phyloP scores from a whole-genome alignment of 2,113 vertebrate species.

The Thoracochromis brauschi region DNA sequence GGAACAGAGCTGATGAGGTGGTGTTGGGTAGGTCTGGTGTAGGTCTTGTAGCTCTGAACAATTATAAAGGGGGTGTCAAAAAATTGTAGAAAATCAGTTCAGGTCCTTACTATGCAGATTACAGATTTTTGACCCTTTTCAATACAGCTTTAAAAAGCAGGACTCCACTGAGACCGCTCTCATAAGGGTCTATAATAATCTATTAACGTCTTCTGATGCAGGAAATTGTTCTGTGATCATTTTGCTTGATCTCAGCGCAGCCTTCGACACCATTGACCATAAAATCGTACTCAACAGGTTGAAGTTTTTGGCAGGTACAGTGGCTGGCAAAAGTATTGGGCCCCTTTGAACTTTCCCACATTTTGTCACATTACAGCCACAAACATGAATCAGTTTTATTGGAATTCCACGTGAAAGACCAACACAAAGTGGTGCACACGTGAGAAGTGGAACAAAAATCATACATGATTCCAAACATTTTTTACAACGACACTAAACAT shows the following conservation, averaged over 20 bases:
- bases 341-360: too few species aligned
- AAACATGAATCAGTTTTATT: too few species aligned
- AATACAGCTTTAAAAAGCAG: background rate
- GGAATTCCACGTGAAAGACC: too few species aligned
- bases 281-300: background rate
- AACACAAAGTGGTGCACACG: too few species aligned
- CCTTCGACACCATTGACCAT: background rate
- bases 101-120: background rate
- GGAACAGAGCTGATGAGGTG: background rate
- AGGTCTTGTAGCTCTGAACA: too few species aligned
- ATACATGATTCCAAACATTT: too few species aligned
- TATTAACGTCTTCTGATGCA: background rate
- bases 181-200: background rate
- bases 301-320: background rate
- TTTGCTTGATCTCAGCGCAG: background rate
- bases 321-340: rapidly evolving
- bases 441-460: rapidly evolving
- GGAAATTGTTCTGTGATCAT: background rate
- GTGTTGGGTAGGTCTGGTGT: background rate
- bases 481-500: too few species aligned
- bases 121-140: background rate
- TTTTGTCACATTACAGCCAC: too few species aligned
- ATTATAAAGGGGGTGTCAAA: background rate
- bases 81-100: background rate
- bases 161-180: background rate